Base-by-base conservation (phyloP, 2,888 invertebrate genomes). In the Pinctada fucata region DNA sequence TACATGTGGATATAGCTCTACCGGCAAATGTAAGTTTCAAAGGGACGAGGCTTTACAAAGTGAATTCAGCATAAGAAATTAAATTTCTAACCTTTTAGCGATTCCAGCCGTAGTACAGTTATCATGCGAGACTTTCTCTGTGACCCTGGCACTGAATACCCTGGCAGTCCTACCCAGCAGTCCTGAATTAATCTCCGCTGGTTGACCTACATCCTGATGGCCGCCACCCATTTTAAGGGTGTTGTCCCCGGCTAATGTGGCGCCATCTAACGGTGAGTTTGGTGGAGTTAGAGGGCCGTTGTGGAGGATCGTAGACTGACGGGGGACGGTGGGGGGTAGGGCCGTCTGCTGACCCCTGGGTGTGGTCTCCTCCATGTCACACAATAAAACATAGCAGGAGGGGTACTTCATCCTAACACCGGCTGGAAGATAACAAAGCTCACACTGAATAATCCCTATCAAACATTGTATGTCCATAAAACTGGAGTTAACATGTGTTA, bases 381-480 rank as follows among this genome's bases (percentile, higher is more conserved):
- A 90, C 82, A 90, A 86, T 82, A 98, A 95, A 90, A 97, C 97
- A 93, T 97, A 99, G 93, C 97, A 96, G 81, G 97, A 95, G 72
- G 99, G 99, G 94, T 99, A 99, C 84, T 97, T 95, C 97, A 99
- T 97, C 92, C 97, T 96, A 82, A 97, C 96, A 72, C 97, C 97
- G 90, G 97, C 97, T 92, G 95, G n/a, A 85, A 83, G 63, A 45
- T 51, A 94, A 85, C 95, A 71, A 48, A 58, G 31, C 10, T 31
- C 31, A 65, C 0, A 52, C 5, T 48, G 45, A 16, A 13, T 16
- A 67, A 67, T 67, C n/a, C 16, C 10, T 1, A 67, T n/a, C n/a
- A 16, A 58, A 58, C 58, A 10, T 10, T 10, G 13, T 64, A n/a
- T 64, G 13, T 64, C 16, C 16, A n/a, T 64, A n/a, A 3, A 64